Conservation (phyloP, 2,113 vertebrate genomes). For the Anoura caudifer region DNA sequence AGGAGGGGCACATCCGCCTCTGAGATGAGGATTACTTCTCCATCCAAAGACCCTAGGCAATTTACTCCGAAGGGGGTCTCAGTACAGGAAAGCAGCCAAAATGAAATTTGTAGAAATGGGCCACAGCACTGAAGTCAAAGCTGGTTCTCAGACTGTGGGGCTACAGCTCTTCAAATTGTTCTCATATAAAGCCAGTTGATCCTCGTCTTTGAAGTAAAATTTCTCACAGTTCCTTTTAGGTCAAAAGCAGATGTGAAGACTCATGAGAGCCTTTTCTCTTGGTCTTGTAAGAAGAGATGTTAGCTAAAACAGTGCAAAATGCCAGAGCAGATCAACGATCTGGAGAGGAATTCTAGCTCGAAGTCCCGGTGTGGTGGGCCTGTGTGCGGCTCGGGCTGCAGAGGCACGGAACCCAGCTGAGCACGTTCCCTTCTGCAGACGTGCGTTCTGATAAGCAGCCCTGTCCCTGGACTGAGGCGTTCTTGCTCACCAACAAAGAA, state of each 20-base stretch:
- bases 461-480: not conserved
- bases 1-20: not conserved
- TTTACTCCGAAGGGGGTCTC: not conserved
- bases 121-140: not conserved
- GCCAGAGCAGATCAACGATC: not conserved
- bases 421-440: not conserved
- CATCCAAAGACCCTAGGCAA: not conserved
- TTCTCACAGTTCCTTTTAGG: not conserved
- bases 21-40: not conserved
- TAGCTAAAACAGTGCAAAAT: not conserved
- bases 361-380: not conserved
- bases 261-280: not conserved
- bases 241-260: not conserved
- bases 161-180: not conserved
- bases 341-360: not conserved
- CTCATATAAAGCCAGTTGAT: not conserved
- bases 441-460: not conserved
- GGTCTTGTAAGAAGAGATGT: not conserved
- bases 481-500: not conserved
- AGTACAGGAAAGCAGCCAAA: not conserved
- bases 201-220: not conserved
- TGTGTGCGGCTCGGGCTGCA: not conserved
- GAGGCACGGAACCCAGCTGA: not conserved
- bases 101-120: not conserved
- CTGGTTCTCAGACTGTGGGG: not conserved